Evolutionary conservation across 2,113 vertebrate genomes (phyloP).

Genomic region (Charina bottae): DNA sequence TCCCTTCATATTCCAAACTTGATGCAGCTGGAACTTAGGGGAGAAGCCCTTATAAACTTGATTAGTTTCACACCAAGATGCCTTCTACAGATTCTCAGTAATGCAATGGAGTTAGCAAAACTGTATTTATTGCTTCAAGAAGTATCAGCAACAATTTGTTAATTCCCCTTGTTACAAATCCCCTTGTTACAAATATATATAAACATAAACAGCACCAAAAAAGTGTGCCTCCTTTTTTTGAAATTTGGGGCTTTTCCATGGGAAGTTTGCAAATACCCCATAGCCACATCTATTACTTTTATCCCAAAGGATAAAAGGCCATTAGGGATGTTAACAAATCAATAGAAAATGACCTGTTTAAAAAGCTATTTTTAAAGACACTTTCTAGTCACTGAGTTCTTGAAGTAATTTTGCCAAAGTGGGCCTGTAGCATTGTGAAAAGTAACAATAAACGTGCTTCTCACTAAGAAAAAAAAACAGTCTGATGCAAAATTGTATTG

Average conservation of each 20-base stretch:
- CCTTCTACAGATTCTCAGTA: not conserved
- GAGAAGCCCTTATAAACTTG: not conserved
- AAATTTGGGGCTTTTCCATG: not conserved
- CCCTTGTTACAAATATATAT: not conserved
- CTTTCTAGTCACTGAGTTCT: not conserved
- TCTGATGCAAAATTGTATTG: constrained; percentile 20
- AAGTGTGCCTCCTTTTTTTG: not conserved
- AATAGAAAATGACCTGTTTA: not conserved
- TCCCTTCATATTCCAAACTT: not conserved
- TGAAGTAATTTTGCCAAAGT: not conserved
- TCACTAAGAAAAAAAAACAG: constrained; percentile 23
- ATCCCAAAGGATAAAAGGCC: rapidly evolving
- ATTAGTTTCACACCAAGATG: not conserved
- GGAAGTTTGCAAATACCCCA: not conserved
- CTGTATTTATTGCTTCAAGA: not conserved
- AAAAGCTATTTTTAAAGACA: not conserved
- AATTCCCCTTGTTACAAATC: not conserved
- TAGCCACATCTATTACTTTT: constrained; percentile 15
- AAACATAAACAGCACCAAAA: too few species aligned
- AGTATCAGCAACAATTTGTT: not conserved
- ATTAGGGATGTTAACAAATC: not conserved
- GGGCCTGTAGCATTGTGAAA: not conserved
- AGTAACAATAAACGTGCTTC: not conserved
- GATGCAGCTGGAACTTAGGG: not conserved
- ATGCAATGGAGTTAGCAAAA: not conserved